These are phyloP conservation scores for Odontamblyopus lacepedii DNA, from an alignment of 2,797 vertebrate species.

Conservation along the genomic window DNA sequence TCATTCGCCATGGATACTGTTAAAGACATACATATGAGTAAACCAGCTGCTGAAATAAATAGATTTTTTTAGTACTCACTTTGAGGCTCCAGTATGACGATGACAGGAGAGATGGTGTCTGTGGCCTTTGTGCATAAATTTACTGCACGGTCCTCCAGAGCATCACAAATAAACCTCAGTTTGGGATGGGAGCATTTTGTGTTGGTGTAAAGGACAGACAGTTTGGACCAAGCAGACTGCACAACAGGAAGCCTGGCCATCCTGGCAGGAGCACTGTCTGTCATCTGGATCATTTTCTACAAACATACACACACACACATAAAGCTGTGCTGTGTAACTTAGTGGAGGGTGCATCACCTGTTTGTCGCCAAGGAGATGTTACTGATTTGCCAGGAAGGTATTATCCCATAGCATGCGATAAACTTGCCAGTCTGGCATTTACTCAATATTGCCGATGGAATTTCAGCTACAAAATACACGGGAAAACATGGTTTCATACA, in stretches of 20 bases:
- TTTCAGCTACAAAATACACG: too few relatives aligned
- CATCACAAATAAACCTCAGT: constrained; percentile 81
- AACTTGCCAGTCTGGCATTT: too few relatives aligned
- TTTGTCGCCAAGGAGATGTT: too few relatives aligned
- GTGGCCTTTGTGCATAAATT: constrained; percentile 68
- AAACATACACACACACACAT: background rate
- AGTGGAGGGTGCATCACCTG: too few relatives aligned
- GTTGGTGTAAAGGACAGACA: constrained; percentile 73
- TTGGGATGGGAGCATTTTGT: constrained; percentile 79
- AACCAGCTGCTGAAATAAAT: background rate
- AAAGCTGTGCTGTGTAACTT: too few relatives aligned
- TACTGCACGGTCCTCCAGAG: constrained; percentile 78
- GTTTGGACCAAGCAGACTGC: constrained; percentile 76
- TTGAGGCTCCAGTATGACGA: constrained; percentile 83
- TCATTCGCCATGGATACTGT: constrained; percentile 87
- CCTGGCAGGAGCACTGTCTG: constrained; percentile 72
- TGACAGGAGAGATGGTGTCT: constrained; percentile 73
- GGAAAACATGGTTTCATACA: too few relatives aligned
- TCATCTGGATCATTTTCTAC: constrained; percentile 34
- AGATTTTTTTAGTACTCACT: constrained; percentile 73
- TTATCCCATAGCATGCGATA: too few relatives aligned
- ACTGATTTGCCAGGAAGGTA: too few relatives aligned
- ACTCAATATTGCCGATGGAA: too few relatives aligned
- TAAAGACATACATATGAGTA: background rate
- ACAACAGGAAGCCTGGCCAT: constrained; percentile 81